Evolutionary conservation across 2,888 invertebrate genomes (phyloP).

Genomic region (Thecophora atra): DNA sequence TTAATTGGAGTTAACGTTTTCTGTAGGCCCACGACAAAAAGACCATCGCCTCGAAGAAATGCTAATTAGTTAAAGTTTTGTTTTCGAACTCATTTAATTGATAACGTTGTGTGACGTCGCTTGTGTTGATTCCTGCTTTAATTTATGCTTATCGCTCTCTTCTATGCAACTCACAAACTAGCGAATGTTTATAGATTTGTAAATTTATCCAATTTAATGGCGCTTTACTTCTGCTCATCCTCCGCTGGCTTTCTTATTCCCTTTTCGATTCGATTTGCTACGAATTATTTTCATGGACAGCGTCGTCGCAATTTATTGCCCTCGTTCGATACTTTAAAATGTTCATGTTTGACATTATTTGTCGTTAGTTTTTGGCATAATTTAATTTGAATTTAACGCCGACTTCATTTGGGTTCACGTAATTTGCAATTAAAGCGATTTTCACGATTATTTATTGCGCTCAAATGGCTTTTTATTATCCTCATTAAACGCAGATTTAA

Average conservation of each 20-base stretch:
- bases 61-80: conserved; percentile 59
- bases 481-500: conserved; percentile 4
- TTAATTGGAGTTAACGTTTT: conserved; percentile 64
- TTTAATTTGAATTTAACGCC: conserved; percentile 26
- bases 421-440: background rate
- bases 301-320: conserved; percentile 25
- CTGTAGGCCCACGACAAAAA: conserved; percentile 40
- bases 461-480: conserved; percentile 4
- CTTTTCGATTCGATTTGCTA: conserved; percentile 29
- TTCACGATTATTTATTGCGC: background rate
- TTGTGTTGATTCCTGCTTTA: conserved; percentile 42
- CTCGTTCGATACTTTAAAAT: background rate
- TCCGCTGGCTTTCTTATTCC: background rate
- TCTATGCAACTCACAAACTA: background rate
- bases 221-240: conserved; percentile 29
- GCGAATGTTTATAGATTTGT: conserved; percentile 27
- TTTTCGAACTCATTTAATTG: conserved; percentile 46
- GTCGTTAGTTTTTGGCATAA: conserved; percentile 8
- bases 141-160: conserved; percentile 21
- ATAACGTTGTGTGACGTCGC: conserved; percentile 34
- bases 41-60: conserved; percentile 47
- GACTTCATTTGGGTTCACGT: background rate
- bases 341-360: conserved; percentile 22
- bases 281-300: conserved; percentile 37
- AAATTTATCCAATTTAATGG: conserved; percentile 35